phyloP scores from a whole-genome alignment of 2,113 vertebrate genomes.

The western clawed frog (Xenopus tropicalis) region UCB_Xtro_10.0 CM004443.2:163705001-163705500 shows the following conservation, averaged over 20 bases:
- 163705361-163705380: no score
- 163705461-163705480: no score
- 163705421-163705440: no score
- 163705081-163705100: conserved; percentile 92
- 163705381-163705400: no score
- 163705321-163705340: no score
- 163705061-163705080: conserved; percentile 97
- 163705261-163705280: not conserved
- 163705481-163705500: no score
- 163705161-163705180: conserved; percentile 88
- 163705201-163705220: conserved; percentile 58
- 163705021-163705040: conserved; percentile 92
- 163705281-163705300: not conserved
- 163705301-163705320: not conserved
- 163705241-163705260: no score
- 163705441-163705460: no score
- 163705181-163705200: conserved; percentile 87
- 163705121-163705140: conserved; percentile 93
- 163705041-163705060: conserved; percentile 89
- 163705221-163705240: not conserved
- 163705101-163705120: conserved; percentile 82
- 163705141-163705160: conserved; percentile 92
- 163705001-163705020: conserved; percentile 92
- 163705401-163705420: no score
- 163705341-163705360: no score